These are phyloP conservation scores for Noctua janthe DNA, from an alignment of 2,888 invertebrate genomes.

Conservation along the genomic window DNA sequence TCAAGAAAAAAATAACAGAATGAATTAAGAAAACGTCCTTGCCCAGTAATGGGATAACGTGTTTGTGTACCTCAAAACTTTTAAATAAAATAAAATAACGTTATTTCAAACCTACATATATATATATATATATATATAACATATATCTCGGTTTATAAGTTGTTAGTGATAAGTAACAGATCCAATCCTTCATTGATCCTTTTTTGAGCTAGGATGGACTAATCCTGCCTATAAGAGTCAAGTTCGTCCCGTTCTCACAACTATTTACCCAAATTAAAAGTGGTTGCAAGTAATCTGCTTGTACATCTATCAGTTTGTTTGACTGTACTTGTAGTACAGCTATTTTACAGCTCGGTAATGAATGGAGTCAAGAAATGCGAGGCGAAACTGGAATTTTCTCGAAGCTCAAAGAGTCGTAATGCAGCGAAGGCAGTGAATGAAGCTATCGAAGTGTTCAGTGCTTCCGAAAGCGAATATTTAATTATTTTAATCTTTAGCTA, in stretches of 20 bases:
- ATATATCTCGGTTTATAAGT: no score
- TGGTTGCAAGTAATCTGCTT: neutral
- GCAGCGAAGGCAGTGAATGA: conserved; percentile 51
- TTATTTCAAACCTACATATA: no score
- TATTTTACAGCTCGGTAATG: conserved; percentile 58
- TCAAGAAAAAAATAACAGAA: neutral
- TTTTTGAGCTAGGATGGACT: neutral
- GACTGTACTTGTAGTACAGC: conserved; percentile 36
- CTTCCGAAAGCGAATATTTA: conserved; percentile 42
- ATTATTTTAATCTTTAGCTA: conserved; percentile 40
- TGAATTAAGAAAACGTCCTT: neutral
- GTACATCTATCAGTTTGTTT: neutral
- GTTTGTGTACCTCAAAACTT: neutral
- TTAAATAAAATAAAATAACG: no score
- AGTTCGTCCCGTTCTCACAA: neutral
- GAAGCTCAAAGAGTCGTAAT: conserved; percentile 53
- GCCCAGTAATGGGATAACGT: neutral
- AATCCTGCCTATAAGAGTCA: neutral
- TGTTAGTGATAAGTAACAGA: no score
- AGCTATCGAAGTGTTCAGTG: conserved; percentile 50
- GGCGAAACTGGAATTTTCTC: conserved; percentile 39
- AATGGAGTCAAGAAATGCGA: conserved; percentile 54
- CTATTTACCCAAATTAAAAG: neutral
- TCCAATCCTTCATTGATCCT: neutral
- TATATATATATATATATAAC: no score